A percentile compares a stretch with the other conserved stretches of the same genome.
Evolutionary conservation across 2,888 invertebrate genomes (phyloP).

Genomic region (Arenicola marina): DNA sequence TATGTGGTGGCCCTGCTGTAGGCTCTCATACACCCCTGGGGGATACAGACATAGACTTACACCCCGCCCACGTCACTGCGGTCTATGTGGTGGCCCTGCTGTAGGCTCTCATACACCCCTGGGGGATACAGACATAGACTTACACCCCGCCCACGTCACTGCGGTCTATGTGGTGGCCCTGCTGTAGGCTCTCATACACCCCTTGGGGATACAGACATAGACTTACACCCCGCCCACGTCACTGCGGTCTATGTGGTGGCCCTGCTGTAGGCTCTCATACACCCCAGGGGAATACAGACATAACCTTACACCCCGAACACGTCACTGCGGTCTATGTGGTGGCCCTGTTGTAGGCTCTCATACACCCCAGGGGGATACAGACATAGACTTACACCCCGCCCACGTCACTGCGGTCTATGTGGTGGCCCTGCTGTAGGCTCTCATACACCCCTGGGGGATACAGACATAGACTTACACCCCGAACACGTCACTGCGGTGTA

Average conservation of each 20-base stretch:
- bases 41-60: too few species aligned
- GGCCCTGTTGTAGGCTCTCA: slow-evolving; percentile 68
- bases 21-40: slow-evolving; percentile 64
- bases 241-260: slow-evolving; percentile 66
- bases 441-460: slow-evolving; percentile 62
- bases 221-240: slow-evolving; percentile 75
- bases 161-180: slow-evolving; percentile 66
- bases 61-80: slow-evolving; percentile 71
- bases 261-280: slow-evolving; percentile 68
- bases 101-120: slow-evolving; percentile 66
- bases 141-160: slow-evolving; percentile 73
- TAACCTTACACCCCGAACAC: too few species aligned
- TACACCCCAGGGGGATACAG: too few species aligned
- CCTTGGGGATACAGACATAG: too few species aligned
- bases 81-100: slow-evolving; percentile 67
- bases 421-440: slow-evolving; percentile 68
- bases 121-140: too few species aligned
- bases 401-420: slow-evolving; percentile 69
- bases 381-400: too few species aligned
- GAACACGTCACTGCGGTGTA: slow-evolving; percentile 71
- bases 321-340: slow-evolving; percentile 68
- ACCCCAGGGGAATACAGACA: too few species aligned
- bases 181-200: slow-evolving; percentile 67
- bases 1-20: slow-evolving; percentile 68
- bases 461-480: too few species aligned